Evolutionary conservation across 2,888 invertebrate species (phyloP).

Genomic region (Lasioglossum figueresi): DNA sequence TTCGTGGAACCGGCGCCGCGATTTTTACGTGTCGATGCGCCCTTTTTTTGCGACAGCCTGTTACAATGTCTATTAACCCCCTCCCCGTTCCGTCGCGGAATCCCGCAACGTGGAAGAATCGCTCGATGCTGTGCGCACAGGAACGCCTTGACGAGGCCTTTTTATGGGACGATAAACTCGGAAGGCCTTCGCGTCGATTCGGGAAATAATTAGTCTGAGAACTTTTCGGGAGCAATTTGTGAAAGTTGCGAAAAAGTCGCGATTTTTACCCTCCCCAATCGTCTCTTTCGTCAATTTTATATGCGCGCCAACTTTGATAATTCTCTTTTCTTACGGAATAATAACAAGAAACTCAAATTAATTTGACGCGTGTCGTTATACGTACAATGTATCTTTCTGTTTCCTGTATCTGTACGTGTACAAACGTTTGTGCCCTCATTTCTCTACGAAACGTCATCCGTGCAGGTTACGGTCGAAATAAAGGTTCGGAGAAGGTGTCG

Average conservation of each 20-base stretch:
- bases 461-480: neutral
- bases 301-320: neutral
- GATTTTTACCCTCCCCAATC: neutral
- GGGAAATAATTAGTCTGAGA: neutral
- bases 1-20: slow-evolving; percentile 12
- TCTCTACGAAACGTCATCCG: neutral
- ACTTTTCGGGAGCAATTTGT: neutral
- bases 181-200: neutral
- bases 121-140: neutral
- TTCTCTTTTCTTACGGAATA: too few species aligned
- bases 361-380: too few species aligned
- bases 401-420: too few species aligned
- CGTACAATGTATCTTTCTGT: too few species aligned
- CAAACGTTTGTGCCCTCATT: neutral
- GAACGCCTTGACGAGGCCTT: neutral
- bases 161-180: neutral
- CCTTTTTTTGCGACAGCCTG: slow-evolving; percentile 20
- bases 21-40: slow-evolving; percentile 38
- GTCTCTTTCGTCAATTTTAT: too few species aligned
- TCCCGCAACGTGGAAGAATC: neutral
- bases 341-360: too few species aligned
- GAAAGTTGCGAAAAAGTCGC: neutral
- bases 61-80: slow-evolving; percentile 15
- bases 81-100: neutral
- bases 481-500: neutral